Base-by-base conservation (phyloP, 1,140 invertebrate genomes). In the Drosophila pruinosa region DNA sequence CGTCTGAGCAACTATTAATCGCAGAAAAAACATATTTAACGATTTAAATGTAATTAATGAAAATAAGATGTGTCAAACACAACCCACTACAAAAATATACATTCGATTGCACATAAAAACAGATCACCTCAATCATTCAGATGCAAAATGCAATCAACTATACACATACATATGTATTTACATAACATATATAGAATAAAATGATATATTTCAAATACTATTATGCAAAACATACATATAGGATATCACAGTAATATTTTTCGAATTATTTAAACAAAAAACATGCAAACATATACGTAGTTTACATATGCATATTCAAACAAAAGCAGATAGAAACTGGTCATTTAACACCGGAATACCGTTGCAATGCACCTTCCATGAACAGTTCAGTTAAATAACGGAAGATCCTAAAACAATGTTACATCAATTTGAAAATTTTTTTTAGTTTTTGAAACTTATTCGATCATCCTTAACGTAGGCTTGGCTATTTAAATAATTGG, bases 31-130 rank as follows among this genome's bases (percentile, higher is more conserved):
- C 36, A 57, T 59, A 61, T 36, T 24, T n/a, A 74, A 61, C 36
- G 24, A 80, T 56, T 59, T 64, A 69, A 67, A 65, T 74, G 64
- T 85, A 74, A 38, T 45, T 67, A 72, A 36, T 70, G 14, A 50
- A 59, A 43, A 65, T 15, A 50, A 57, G 36, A 77, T 34, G 80
- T 83, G 80, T 83, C 43, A 80, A 85, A 85, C 81, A 86, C 68
- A 75, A 26, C 19, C 24, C 53, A 43, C 19, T 10, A 19, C 12
- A 50, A 50, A 12, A 54, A 58, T n/a, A 58, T 21, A 48, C 31
- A 70, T 28, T 22, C 36, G 34, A 15, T 56, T 10, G 41, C 28
- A 61, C 41, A 34, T 15, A 41, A 28, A 19, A 26, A 56, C 41
- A 36, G 31, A 50, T 12, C 34, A 39, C 31, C 6, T 73, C 38